Evolutionary conservation across 2,797 vertebrate genomes (phyloP).

Genomic region (Kryptopterus vitreolus): DNA sequence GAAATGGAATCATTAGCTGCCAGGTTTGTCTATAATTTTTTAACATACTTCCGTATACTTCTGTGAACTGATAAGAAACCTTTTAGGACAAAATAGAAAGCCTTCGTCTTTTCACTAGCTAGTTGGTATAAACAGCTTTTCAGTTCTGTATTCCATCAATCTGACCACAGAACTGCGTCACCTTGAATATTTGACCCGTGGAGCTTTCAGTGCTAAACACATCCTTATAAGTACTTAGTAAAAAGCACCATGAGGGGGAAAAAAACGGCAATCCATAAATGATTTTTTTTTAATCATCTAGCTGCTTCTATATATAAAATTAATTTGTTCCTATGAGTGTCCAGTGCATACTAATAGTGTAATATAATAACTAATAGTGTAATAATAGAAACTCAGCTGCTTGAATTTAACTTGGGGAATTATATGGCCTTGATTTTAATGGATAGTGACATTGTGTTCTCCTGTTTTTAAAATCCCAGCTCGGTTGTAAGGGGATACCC

Average conservation of each 20-base stretch:
- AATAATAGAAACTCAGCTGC: background rate
- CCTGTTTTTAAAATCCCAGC: background rate
- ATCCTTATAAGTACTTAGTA: conserved; percentile 33
- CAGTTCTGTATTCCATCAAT: conserved; percentile 11
- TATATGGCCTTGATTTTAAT: conserved; percentile 8
- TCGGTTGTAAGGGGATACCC: background rate
- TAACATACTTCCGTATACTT: background rate
- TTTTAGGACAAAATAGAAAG: conserved; percentile 15
- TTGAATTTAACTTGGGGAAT: background rate
- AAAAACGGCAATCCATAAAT: background rate
- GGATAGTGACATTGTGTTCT: background rate
- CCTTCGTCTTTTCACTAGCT: conserved; percentile 4
- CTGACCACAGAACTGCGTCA: background rate
- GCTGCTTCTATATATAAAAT: background rate
- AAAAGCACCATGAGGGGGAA: background rate
- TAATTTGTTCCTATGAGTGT: background rate
- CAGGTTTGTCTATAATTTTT: conserved; percentile 7
- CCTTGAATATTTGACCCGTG: background rate
- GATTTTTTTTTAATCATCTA: background rate
- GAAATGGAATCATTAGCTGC: background rate
- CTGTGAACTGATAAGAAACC: background rate
- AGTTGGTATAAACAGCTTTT: conserved; percentile 19
- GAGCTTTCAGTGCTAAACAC: conserved; percentile 29
- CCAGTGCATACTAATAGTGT: background rate
- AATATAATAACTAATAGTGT: background rate